Conservation (phyloP, 1,140 invertebrate genomes). For the Mamestra configurata region DNA sequence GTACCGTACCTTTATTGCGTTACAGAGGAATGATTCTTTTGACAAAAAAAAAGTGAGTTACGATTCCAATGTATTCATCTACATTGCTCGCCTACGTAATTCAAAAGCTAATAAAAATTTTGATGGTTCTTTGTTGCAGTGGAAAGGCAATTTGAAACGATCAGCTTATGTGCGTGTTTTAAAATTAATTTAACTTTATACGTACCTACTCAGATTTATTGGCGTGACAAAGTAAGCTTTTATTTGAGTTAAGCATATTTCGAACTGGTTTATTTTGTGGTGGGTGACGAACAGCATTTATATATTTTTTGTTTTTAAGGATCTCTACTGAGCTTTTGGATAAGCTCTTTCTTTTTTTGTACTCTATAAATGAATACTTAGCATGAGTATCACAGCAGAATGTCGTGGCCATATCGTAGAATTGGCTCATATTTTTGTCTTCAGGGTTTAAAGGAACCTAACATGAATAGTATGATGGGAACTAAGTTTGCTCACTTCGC, state of each 20-base stretch:
- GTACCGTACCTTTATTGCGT: conserved; percentile 56
- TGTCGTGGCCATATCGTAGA: too few relatives aligned
- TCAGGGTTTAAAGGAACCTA: too few relatives aligned
- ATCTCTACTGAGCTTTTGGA: too few relatives aligned
- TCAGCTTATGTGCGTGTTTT: conserved; percentile 35
- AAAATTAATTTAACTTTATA: conserved; percentile 43
- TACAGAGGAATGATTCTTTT: conserved; percentile 54
- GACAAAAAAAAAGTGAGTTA: conserved; percentile 54
- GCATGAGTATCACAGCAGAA: too few relatives aligned
- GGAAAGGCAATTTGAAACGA: conserved; percentile 54
- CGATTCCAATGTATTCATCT: conserved; percentile 47
- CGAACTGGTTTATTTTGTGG: not conserved
- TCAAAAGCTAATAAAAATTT: conserved; percentile 52
- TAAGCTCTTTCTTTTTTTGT: too few relatives aligned
- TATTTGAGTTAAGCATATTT: not conserved
- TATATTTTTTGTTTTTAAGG: not conserved
- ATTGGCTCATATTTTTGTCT: too few relatives aligned
- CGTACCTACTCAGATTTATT: conserved; percentile 28
- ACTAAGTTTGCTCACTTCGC: too few relatives aligned
- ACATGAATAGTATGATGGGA: too few relatives aligned
- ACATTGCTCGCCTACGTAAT: conserved; percentile 36
- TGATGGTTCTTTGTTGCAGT: conserved; percentile 40
- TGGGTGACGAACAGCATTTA: not conserved
- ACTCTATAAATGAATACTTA: too few relatives aligned
- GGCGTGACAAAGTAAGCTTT: not conserved